A percentile compares a stretch with the other conserved stretches of the same genome.
These are phyloP conservation scores for Rhabdornis inornatus DNA, from an alignment of 2,113 vertebrate genomes.

Conservation along the genomic window DNA sequence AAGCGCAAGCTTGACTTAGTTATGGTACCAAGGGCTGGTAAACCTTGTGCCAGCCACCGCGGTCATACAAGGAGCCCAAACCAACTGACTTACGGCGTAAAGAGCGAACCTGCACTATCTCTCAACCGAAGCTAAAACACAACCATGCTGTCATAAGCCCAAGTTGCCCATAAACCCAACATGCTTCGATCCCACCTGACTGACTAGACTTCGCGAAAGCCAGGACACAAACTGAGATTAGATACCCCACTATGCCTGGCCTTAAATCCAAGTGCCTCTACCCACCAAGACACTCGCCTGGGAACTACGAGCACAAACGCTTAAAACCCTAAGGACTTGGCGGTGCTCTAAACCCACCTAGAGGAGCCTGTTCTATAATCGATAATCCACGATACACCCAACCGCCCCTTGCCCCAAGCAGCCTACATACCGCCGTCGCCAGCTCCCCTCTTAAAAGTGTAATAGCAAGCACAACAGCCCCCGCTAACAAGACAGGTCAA, in stretches of 20 bases:
- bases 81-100: background rate
- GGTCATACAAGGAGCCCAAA: background rate
- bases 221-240: background rate
- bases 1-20: background rate
- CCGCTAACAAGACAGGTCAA: background rate
- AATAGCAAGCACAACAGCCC: too few species aligned
- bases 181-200: too few species aligned
- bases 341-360: background rate
- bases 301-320: background rate
- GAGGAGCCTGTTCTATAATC: background rate
- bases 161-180: background rate
- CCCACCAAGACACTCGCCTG: too few species aligned
- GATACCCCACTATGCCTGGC: background rate
- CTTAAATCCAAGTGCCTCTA: too few species aligned
- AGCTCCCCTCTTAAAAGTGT: too few species aligned
- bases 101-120: background rate
- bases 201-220: background rate
- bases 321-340: conserved; percentile 31
- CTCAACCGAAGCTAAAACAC: background rate
- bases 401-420: background rate
- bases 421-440: background rate
- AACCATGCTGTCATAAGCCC: background rate
- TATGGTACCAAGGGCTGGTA: background rate
- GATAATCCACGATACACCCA: background rate
- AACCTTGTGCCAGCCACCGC: background rate